Conservation (phyloP, 2,797 vertebrate species). For the Pantherophis alleghaniensis region DNA sequence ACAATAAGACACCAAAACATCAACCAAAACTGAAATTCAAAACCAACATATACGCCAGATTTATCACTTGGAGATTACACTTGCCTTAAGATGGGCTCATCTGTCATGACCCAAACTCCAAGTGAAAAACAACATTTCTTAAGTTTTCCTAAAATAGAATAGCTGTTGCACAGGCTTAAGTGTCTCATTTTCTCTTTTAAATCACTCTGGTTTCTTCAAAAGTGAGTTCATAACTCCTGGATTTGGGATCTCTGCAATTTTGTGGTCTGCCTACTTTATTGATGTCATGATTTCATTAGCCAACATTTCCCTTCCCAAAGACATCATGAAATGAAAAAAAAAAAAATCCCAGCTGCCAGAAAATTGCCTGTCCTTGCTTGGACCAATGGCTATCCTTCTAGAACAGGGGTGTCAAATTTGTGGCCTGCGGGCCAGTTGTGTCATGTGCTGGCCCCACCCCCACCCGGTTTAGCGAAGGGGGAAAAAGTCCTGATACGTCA, state of each 20-base stretch:
- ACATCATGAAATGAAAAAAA: not conserved
- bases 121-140: not conserved
- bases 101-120: not conserved
- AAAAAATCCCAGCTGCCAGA: not conserved
- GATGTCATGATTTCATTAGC: not conserved
- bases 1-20: not conserved
- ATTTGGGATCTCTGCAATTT: not conserved
- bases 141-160: not conserved
- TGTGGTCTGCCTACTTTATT: not conserved
- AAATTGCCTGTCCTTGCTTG: not conserved
- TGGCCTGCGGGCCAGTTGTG: too few relatives aligned
- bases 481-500: too few relatives aligned
- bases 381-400: not conserved
- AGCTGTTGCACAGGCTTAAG: not conserved
- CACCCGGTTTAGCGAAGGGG: too few relatives aligned
- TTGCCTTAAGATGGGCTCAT: not conserved
- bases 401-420: too few relatives aligned
- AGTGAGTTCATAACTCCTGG: not conserved
- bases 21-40: not conserved
- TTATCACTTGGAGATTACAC: not conserved
- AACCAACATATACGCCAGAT: not conserved
- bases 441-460: too few relatives aligned
- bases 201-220: not conserved
- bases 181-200: not conserved
- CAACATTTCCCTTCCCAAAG: not conserved